Evolutionary conservation across 2,797 vertebrate genomes (phyloP).

Genomic region (Rhincodon typus): DNA sequence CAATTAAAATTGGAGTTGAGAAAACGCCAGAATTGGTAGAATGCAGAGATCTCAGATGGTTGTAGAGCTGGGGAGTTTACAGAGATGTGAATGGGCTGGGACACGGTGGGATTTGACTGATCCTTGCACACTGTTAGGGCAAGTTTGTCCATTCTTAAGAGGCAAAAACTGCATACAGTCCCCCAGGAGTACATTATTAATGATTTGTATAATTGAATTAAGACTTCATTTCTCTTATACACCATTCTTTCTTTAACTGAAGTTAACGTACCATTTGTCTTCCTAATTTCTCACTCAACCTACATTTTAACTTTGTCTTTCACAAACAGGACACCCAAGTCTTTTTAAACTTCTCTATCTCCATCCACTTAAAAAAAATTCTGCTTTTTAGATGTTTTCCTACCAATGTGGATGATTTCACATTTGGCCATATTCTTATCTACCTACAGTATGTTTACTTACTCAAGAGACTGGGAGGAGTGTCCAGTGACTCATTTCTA

Average conservation of each 20-base stretch:
- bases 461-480: no score
- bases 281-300: not conserved
- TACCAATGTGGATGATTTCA: no score
- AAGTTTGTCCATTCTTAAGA: not conserved
- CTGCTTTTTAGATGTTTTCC: no score
- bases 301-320: not conserved
- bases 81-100: not conserved
- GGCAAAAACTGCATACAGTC: not conserved
- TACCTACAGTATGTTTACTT: no score
- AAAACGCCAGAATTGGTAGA: not conserved
- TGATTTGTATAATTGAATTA: not conserved
- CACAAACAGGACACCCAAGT: no score
- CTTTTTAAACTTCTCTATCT: no score
- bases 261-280: not conserved
- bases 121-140: not conserved
- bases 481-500: no score
- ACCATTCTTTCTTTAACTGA: not conserved
- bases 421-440: no score
- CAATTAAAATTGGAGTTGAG: not conserved
- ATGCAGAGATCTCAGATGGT: not conserved
- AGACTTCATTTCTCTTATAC: not conserved
- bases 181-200: not conserved
- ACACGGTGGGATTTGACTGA: not conserved
- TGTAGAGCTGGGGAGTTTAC: not conserved
- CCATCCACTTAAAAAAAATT: no score